Conservation (phyloP, 1,140 invertebrate species). For the Drosophila pseudoobscura region DNA sequence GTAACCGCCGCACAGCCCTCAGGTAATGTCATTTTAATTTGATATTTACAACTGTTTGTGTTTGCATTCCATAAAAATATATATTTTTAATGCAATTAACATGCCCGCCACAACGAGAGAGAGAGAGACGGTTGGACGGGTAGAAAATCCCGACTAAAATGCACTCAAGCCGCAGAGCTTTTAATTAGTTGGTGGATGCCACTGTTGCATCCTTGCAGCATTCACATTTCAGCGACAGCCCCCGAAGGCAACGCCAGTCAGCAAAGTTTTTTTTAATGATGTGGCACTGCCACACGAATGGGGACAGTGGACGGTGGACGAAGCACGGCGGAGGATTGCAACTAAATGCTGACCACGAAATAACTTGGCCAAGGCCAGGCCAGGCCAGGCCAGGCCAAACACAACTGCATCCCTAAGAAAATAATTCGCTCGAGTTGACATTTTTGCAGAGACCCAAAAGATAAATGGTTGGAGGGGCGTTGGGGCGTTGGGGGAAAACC, state of each 20-base stretch:
- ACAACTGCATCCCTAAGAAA: conserved; percentile 48
- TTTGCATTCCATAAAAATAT: conserved; percentile 55
- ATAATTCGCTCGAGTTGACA: conserved; percentile 56
- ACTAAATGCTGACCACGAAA: conserved; percentile 47
- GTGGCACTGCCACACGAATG: too few relatives aligned
- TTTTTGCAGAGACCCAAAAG: conserved; percentile 25
- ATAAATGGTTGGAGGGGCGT: conserved; percentile 18
- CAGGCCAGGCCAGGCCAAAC: conserved; percentile 12
- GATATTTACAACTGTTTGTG: conserved; percentile 49
- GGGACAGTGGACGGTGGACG: too few relatives aligned
- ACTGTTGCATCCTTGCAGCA: too few relatives aligned
- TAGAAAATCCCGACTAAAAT: conserved; percentile 26
- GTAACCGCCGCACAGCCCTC: conserved; percentile 23
- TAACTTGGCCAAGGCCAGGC: conserved; percentile 26
- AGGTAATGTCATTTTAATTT: conserved; percentile 68
- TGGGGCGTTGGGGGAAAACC: conserved; percentile 2
- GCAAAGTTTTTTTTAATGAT: conserved; percentile 42
- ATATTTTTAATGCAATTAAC: conserved; percentile 71
- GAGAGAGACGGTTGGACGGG: neutral
- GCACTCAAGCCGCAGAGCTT: conserved; percentile 35
- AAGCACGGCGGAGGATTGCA: conserved; percentile 1
- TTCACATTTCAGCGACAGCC: neutral
- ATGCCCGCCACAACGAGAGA: conserved; percentile 4
- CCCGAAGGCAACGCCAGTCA: conserved; percentile 39
- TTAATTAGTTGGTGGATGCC: conserved; percentile 34